A percentile compares a stretch with the other conserved stretches of the same genome.
These are phyloP conservation scores for Chalcosyrphus nemorum DNA, from an alignment of 2,888 invertebrate genomes.

Conservation along the genomic window DNA sequence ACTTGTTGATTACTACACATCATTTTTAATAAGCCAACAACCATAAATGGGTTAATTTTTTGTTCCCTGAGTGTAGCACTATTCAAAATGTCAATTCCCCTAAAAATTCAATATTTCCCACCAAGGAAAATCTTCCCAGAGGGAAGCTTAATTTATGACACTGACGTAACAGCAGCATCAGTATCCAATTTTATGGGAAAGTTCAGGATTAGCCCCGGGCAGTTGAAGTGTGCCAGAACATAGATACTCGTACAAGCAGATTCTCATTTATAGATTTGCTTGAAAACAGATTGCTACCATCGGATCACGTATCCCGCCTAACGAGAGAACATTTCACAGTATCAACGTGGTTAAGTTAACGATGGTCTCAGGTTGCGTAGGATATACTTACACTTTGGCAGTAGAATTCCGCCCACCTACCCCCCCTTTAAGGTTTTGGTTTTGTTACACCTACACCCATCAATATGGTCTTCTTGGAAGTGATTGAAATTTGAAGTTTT, in stretches of 20 bases:
- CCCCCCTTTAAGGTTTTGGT: not conserved
- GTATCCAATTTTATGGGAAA: conserved; percentile 14
- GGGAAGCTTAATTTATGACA: conserved; percentile 22
- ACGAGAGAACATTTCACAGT: not conserved
- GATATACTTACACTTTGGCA: no score
- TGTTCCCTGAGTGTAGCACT: not conserved
- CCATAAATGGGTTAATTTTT: not conserved
- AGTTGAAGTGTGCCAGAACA: not conserved
- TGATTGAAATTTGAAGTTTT: not conserved
- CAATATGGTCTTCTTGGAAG: not conserved
- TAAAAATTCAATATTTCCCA: conserved; percentile 1
- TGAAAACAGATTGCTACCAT: not conserved
- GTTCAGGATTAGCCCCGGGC: not conserved
- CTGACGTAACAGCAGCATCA: not conserved
- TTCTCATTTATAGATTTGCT: conserved; percentile 15
- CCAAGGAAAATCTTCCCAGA: not conserved
- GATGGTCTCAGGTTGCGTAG: not conserved
- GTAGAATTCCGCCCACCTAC: not conserved
- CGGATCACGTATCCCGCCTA: conserved; percentile 12
- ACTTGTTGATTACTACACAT: no score
- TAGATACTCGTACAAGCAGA: not conserved
- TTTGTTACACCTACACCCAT: no score
- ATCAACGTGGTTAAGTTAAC: not conserved
- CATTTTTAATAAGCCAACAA: no score
- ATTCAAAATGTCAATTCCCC: not conserved